Conservation (phyloP, 1,140 invertebrate genomes). For the Papilio machaon region DNA sequence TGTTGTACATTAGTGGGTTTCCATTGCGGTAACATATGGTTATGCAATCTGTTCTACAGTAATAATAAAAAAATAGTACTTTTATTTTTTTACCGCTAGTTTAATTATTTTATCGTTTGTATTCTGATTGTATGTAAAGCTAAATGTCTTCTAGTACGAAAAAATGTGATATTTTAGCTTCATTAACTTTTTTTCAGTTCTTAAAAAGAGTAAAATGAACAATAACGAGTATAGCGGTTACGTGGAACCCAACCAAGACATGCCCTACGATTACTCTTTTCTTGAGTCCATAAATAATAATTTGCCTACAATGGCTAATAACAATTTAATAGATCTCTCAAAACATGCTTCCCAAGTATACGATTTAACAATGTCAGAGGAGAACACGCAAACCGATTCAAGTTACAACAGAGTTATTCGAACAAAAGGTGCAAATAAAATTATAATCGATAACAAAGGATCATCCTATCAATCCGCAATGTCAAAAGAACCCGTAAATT, state of each 20-base stretch:
- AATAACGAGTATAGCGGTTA: not conserved
- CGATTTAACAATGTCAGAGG: not conserved
- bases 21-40: too few species aligned
- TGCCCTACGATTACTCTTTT: not conserved
- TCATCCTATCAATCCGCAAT: not conserved
- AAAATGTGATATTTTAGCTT: not conserved
- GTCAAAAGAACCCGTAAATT: not conserved
- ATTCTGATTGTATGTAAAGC: not conserved
- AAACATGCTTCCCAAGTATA: not conserved
- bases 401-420: not conserved
- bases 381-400: not conserved
- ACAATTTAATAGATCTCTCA: constrained; percentile 4
- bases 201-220: not conserved
- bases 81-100: too few species aligned
- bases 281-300: not conserved
- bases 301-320: not conserved
- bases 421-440: not conserved
- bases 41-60: too few species aligned
- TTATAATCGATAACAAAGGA: not conserved
- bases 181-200: not conserved
- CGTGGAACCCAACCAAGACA: not conserved
- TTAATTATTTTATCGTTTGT: too few species aligned
- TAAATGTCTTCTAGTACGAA: not conserved
- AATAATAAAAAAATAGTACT: too few species aligned
- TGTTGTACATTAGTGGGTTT: too few species aligned